These are phyloP conservation scores for Myoxocephalus aenaeus DNA, from an alignment of 2,797 vertebrate genomes.

Conservation along the genomic window DNA sequence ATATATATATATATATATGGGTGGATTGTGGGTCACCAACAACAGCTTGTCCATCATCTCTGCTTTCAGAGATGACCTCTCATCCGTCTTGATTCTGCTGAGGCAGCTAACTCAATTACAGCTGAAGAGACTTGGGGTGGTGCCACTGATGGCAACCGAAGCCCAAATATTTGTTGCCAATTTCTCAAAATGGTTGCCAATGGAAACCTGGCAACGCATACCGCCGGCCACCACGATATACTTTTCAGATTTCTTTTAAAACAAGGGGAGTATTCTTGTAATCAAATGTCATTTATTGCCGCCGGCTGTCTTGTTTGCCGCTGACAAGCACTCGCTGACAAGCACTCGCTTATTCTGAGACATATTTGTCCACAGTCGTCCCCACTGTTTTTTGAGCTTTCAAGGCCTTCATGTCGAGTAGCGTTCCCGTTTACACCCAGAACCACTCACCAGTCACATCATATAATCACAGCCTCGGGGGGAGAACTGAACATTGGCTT, in stretches of 20 bases:
- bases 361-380: neutral
- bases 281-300: neutral
- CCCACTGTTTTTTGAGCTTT: slow-evolving; percentile 1
- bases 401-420: neutral
- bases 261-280: neutral
- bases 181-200: too few species aligned
- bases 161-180: too few species aligned
- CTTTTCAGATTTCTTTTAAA: neutral
- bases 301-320: neutral
- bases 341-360: neutral
- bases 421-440: slow-evolving; percentile 34
- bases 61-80: too few species aligned
- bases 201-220: neutral
- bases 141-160: too few species aligned
- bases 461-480: slow-evolving; percentile 39
- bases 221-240: neutral
- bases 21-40: too few species aligned
- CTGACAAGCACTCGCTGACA: slow-evolving; percentile 20
- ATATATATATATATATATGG: too few species aligned
- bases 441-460: slow-evolving; percentile 2
- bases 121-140: neutral
- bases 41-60: too few species aligned
- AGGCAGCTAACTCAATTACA: neutral
- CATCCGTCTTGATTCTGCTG: too few species aligned
- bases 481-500: slow-evolving; percentile 14